Evolutionary conservation across 37 sponge, comb jelly and placozoan genomes (phyloP).

Genomic region (Hormiphora californensis): DNA sequence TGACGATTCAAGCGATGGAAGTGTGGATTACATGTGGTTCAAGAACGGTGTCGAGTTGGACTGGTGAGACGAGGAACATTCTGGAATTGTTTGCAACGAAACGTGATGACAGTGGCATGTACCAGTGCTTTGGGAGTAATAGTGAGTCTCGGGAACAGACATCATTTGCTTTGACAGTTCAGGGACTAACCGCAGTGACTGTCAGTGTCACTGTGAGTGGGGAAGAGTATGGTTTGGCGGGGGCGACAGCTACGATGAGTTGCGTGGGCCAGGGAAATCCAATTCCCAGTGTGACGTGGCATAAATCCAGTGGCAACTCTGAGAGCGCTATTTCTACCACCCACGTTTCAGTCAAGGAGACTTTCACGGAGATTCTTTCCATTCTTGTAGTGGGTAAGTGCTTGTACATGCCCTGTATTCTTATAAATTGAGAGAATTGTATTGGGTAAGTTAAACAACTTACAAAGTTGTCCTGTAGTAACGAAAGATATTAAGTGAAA

Average conservation of each 20-base stretch:
- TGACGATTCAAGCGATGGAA: neutral
- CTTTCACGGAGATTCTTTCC: constrained; percentile 3
- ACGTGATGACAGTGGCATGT: constrained; percentile 41
- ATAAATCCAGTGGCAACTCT: neutral
- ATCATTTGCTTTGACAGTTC: constrained; percentile 7
- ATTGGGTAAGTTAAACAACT: no score
- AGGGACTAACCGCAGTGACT: neutral
- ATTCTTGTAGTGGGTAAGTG: constrained; percentile 5
- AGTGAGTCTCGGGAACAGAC: constrained; percentile 11
- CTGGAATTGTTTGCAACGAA: neutral
- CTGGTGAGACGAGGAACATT: neutral
- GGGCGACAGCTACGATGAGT: neutral
- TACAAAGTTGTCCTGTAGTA: no score
- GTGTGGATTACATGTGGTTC: neutral
- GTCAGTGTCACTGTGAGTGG: constrained; percentile 16
- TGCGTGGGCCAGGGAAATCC: constrained; percentile 54
- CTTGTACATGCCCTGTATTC: no score
- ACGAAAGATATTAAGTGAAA: no score
- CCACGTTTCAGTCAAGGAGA: constrained; percentile 3
- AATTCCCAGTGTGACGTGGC: constrained; percentile 29
- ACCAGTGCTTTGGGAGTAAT: constrained; percentile 2
- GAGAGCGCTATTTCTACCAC: neutral
- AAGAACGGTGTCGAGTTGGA: no score
- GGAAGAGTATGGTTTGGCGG: neutral
- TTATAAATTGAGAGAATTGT: no score